Evolutionary conservation across 2,797 vertebrate species (phyloP).

Genomic region (Xiphophorus birchmanni): DNA sequence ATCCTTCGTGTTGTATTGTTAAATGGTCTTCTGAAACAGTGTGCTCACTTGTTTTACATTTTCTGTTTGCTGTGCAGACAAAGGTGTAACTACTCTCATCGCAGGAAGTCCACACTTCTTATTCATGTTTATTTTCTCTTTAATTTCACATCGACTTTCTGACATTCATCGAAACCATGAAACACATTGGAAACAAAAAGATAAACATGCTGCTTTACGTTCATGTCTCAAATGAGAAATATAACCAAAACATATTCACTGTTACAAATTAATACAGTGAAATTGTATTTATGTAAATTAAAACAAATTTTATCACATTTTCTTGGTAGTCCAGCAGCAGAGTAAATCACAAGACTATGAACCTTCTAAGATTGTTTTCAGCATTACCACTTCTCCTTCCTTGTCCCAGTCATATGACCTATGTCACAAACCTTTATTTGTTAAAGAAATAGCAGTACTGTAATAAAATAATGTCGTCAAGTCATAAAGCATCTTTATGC

Average conservation of each 20-base stretch:
- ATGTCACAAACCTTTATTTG: background rate
- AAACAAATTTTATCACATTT: background rate
- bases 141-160: background rate
- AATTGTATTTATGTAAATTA: background rate
- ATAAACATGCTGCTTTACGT: background rate
- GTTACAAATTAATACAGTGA: background rate
- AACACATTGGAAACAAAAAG: background rate
- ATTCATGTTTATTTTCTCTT: background rate
- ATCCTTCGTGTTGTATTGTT: constrained; percentile 54
- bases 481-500: background rate
- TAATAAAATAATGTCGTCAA: background rate
- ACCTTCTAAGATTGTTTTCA: background rate
- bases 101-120: background rate
- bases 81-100: background rate
- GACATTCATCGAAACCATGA: background rate
- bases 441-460: background rate
- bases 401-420: background rate
- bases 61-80: background rate
- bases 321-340: background rate
- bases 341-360: background rate
- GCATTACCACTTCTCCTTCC: background rate
- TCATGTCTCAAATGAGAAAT: background rate
- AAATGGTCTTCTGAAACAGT: background rate
- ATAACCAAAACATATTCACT: background rate
- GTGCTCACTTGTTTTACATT: background rate